Base-by-base conservation (phyloP, 64 coral and sea anemone species). In the Pachyseris speciosa region DNA sequence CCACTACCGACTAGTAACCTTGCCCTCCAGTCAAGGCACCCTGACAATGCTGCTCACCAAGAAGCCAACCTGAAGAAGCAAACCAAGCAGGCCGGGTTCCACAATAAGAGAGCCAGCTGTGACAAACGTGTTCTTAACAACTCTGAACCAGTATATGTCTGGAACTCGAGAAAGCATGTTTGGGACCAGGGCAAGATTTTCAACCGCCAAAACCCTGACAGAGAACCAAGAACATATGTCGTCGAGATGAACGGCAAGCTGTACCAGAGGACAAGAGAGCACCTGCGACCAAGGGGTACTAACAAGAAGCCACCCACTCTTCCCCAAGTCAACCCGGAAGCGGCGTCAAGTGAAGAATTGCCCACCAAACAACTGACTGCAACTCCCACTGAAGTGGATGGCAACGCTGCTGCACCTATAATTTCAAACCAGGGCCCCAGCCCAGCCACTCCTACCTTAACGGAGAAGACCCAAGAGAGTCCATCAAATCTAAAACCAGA, bases 171-270 rank as follows among this genome's bases (percentile, higher is more conserved):
- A 7, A 95, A 86, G 30, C 42, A 87, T 57, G 59, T 89, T 11
- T 86, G 87, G 79, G 71, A 87, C 36, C 65, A 83, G 29, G 88
- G 59, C 13, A 39, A 75, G 63, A 37, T 74, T 42, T 60, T 91
- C 44, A 86, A 53, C 64, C 50, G 38, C 16, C 74, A 68, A 12
- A 42, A 91, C 43, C 88, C 88, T 67, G 75, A 43, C 17, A 17
- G 28, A 39, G 60, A 84, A 87, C 91, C 91, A 30, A 93, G 91
- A 87, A 81, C 65, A 25, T 94, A 88, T 69, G 39, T 94, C 22
- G 68, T 83, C 22, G 64, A 94, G 31, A 88, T 80, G 44, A 57
- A 94, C 37, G 49, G 41, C 42, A 79, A 74, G 28, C 49, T 93
- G 27, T 87, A 78, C 67, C 74, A 74, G 67, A 79, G 75, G 60